These are phyloP conservation scores for Saguinus midas DNA, from an alignment of 2,113 vertebrate genomes.

Conservation along the genomic window DNA sequence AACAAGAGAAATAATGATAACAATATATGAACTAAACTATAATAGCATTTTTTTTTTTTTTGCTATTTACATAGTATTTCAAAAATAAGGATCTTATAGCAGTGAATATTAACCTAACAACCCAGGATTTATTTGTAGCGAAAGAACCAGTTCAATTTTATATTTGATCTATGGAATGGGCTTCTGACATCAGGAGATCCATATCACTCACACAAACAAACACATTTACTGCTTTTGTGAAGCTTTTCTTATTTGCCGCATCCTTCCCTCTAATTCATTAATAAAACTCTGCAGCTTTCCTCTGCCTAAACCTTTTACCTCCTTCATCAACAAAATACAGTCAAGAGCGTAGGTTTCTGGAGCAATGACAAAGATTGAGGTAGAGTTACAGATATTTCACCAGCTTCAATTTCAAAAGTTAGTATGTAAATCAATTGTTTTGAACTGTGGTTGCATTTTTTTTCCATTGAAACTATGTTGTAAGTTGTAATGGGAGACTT, in stretches of 20 bases:
- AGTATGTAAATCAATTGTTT: conserved; percentile 64
- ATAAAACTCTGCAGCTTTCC: not conserved
- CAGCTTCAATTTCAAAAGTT: conserved; percentile 61
- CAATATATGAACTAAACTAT: not conserved
- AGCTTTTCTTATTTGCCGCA: not conserved
- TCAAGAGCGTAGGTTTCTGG: not conserved
- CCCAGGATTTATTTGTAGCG: conserved; percentile 35
- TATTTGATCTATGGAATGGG: not conserved
- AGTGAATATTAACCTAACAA: conserved; percentile 18
- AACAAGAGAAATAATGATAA: not conserved
- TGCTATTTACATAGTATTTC: conserved; percentile 32
- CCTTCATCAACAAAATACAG: not conserved
- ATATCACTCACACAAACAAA: conserved; percentile 1
- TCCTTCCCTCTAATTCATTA: not conserved
- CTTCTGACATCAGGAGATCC: not conserved
- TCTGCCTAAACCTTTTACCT: not conserved
- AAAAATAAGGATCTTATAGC: not conserved
- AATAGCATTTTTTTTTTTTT: not conserved
- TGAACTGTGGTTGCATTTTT: conserved; percentile 40
- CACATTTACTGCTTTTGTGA: not conserved
- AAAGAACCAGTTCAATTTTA: conserved; percentile 39
- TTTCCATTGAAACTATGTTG: conserved; percentile 31
- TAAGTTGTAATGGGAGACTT: conserved; percentile 52
- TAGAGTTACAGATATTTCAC: conserved; percentile 17
- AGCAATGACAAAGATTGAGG: conserved; percentile 30